Percentiles rank a stretch among this genome's conserved stretches.
Conservation (phyloP, 2,888 invertebrate genomes). For the Euproctis similis region DNA sequence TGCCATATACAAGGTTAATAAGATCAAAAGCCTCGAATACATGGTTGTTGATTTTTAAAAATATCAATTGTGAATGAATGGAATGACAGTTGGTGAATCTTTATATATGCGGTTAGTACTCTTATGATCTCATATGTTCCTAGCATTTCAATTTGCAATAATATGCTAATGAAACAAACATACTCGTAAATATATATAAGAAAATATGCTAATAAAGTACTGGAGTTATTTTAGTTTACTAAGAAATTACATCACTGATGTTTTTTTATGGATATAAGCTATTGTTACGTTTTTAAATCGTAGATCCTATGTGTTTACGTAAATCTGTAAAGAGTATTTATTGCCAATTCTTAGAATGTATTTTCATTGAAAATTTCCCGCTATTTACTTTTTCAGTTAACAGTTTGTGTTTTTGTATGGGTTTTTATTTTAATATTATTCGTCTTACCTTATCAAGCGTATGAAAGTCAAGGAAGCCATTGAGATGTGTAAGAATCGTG, state of each 20-base stretch:
- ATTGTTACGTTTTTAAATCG: conserved; percentile 2
- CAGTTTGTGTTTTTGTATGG: too few relatives aligned
- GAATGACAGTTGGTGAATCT: neutral
- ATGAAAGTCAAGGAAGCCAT: too few relatives aligned
- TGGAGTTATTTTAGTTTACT: conserved; percentile 10
- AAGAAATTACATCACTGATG: conserved; percentile 11
- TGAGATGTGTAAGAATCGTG: too few relatives aligned
- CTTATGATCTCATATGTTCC: conserved; percentile 20
- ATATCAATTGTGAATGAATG: neutral
- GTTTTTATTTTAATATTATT: too few relatives aligned
- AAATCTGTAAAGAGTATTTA: too few relatives aligned
- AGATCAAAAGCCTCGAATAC: conserved; percentile 11
- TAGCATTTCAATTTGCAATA: conserved; percentile 14
- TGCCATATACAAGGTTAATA: conserved; percentile 11
- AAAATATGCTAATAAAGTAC: neutral
- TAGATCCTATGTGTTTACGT: too few relatives aligned
- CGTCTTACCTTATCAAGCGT: too few relatives aligned
- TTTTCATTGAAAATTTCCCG: too few relatives aligned
- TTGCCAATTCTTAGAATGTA: too few relatives aligned
- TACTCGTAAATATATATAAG: neutral
- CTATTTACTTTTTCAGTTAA: too few relatives aligned
- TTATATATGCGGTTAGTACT: conserved; percentile 15
- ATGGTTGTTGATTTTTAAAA: conserved; percentile 7
- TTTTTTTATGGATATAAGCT: too few relatives aligned
- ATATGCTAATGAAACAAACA: conserved; percentile 16